Evolutionary conservation across 2,888 invertebrate genomes (phyloP), one percentile per base, ranked within the genome.

Genomic region (Trichogramma dendrolimi): DNA sequence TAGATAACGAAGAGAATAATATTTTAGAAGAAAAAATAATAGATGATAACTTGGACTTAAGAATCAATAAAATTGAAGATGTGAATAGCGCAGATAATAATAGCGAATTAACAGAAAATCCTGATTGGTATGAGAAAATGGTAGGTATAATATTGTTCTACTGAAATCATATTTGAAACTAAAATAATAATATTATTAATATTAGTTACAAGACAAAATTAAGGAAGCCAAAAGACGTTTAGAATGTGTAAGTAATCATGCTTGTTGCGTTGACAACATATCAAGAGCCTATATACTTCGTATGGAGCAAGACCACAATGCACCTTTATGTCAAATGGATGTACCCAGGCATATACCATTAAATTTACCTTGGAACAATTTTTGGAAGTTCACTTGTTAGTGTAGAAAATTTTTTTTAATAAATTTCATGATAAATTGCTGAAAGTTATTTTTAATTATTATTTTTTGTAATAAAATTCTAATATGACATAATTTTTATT

Each of bases 371-470:
- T 66, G 66, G 66, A 42, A 11, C 14, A 66, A 66, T 53, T 63
- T 58, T 55, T 66, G 66, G 66, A 63, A 40, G 60, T 65, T 65
- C 43, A 63, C 54, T n/a, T 63, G 65, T 65, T 44, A 46, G 59
- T 63, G 56, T 52, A 50, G 41, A 14, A 4, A 38, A 11, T 6
- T 11, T 51, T 4, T 44, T 44, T 6, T 41, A 41, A 27, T 49
- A 38, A 1, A 47, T 56, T 53, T 48, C 2, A 27, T 58, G 14
- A 38, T 43, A 43, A 50, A 50, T 27, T 53, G 39, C 43, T 40
- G 39, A 47, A 46, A 41, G 11, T 41, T 52, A 49, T 38, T 58
- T 58, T 41, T 11, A 47, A 55, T 14, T 14, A 4, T n/a, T 42
- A 8, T 41, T 53, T 42, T 27, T 38, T n/a, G 50, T 38, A 38